These are phyloP conservation scores for Dicrurus megarhynchus DNA, from an alignment of 2,113 vertebrate genomes.

Conservation along the genomic window DNA sequence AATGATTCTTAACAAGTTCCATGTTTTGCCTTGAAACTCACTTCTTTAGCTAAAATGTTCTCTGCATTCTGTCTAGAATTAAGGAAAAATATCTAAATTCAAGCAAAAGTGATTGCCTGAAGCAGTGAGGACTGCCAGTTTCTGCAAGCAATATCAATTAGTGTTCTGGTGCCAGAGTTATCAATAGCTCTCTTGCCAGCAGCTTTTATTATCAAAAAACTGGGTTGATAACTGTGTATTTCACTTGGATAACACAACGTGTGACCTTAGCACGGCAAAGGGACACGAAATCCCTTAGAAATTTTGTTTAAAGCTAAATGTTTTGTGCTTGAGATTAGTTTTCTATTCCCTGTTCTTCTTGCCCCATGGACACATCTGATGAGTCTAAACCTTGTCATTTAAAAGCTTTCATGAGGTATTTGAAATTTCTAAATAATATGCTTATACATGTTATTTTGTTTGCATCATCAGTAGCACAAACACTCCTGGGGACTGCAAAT, in stretches of 20 bases:
- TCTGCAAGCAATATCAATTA: not conserved
- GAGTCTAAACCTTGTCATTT: not conserved
- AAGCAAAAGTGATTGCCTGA: not conserved
- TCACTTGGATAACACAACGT: not conserved
- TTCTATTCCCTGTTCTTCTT: not conserved
- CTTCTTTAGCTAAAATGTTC: not conserved
- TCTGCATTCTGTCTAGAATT: not conserved
- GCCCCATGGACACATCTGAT: not conserved
- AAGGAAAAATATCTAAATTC: not conserved
- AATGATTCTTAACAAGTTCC: not conserved
- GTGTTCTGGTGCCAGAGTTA: not conserved
- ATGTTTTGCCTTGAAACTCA: slow-evolving; percentile 1
- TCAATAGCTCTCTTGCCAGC: not conserved
- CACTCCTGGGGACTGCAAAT: not conserved
- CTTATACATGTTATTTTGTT: not conserved
- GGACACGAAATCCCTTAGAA: not conserved
- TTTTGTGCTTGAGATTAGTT: not conserved
- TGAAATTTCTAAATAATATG: not conserved
- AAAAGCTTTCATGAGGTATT: not conserved
- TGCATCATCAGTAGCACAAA: not conserved
- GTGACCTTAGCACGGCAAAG: not conserved
- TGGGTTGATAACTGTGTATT: not conserved
- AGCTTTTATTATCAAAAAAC: not conserved
- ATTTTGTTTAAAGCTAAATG: not conserved
- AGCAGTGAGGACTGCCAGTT: not conserved